Base-by-base conservation (phyloP, 2,888 invertebrate genomes). In the Pyrrhia umbra region DNA sequence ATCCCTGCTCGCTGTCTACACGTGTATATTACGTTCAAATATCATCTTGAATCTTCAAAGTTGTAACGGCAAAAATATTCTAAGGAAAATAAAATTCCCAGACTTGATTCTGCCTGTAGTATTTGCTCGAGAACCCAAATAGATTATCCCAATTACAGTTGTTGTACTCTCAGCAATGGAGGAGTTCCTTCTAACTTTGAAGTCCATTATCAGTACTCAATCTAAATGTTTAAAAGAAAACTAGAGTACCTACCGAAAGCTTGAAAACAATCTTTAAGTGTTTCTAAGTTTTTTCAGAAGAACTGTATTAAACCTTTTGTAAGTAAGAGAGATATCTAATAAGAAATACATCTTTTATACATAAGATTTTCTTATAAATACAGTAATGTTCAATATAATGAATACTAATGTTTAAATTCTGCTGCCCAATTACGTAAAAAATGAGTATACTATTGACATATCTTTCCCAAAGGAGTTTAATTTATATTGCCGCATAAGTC, bases 91-190 rank as follows among this genome's bases (percentile, higher is more conserved):
- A 43, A 71, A 79, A 65, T 65, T 54, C 59, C 54, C 63, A 66
- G 50, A 67, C 58, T 63, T 57, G 45, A 79, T 70, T 58, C 66
- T 75, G 56, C 49, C 37, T 54, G 56, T 57, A 70, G 67, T 67
- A 79, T 67, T 76, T 68, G 56, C 61, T 67, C 66, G 55, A 58
- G 58, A 75, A 63, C 76, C 67, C 63, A 67, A 76, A 79, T 71
- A 71, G 79, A 71, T 77, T 79, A 76, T 61, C 64, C 68, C 67
- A 76, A 79, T 79, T 63, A 76, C 67, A 56, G 77, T 67, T 75
- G 71, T 70, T 79, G 72, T 76, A 76, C 67, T 76, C 55, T 69
- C 70, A 61, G 62, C 71, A 59, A 63, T 64, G 43, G 60, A 63
- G 20, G 67, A 75, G 66, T 67, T 67, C 42, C 43, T 70, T 13